Base-by-base conservation (phyloP, 2,113 vertebrate genomes). In the Ochotona curzoniae region DNA sequence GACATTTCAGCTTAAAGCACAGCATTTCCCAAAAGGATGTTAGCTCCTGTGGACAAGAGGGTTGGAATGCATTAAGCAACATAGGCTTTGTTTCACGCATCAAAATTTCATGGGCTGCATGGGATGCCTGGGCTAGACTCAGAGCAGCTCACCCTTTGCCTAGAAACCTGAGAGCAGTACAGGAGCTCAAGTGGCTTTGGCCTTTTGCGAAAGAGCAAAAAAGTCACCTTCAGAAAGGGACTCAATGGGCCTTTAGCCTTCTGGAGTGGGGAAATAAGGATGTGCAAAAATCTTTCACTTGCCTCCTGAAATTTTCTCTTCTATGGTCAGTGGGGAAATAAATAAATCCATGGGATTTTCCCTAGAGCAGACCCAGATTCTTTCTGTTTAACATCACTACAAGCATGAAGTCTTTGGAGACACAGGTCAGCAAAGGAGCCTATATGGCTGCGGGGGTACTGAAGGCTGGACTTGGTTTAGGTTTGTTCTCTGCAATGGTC, bases 1-100 rank as follows among this genome's bases (percentile, higher is more conserved):
- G 0, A 86, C 70, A 93, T 94, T 92, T 93, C 89, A 73, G 79
- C 49, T 93, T 90, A 86, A 96, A 86, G 83, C 86, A 96, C 91
- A 79, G 88, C 92, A 93, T 93, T 95, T 96, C 96, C 93, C 95
- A 44, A 91, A 95, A 96, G 93, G 85, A 84, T 82, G 84, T 96
- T 87, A 79, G 88, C 75, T 95, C 83, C 85, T 17, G 14, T n/a
- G n/a, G 86, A 83, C 93, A 95, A 93, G 91, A 83, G 47, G 38
- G 60, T 35, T 5, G 10, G 38, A 79, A 67, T 89, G 80, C 94
- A 93, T 96, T 93, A 92, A 88, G 93, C 38, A 60, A 83, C 75
- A 32, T 18, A 15, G 80, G 21, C n/a, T 94, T 83, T 83, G 47
- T 5, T 60, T 91, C 86, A 94, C 5, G 28, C 61, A 93, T 92